Percentiles rank a stretch among this genome's conserved stretches.
Conservation (phyloP, 92 coral and sea anemone genomes). For the Porites evermanni region DNA sequence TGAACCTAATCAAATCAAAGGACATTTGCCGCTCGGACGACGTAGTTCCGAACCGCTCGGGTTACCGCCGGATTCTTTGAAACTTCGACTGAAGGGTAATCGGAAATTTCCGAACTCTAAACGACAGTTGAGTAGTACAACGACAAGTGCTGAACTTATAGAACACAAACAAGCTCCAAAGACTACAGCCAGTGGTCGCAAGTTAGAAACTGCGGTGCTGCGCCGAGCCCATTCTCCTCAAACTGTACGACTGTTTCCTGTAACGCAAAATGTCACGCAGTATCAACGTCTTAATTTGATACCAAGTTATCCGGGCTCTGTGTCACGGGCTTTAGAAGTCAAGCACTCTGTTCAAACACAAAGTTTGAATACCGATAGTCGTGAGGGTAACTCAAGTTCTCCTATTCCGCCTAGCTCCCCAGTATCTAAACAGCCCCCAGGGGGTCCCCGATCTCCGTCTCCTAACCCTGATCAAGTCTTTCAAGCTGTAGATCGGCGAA, state of each 20-base stretch:
- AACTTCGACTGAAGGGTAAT: conserved; percentile 76
- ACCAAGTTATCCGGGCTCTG: conserved; percentile 70
- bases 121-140: conserved; percentile 90
- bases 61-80: conserved; percentile 76
- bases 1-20: conserved; percentile 72
- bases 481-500: conserved; percentile 94
- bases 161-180: conserved; percentile 83
- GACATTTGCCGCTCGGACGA: conserved; percentile 56
- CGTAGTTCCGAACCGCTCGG: conserved; percentile 90
- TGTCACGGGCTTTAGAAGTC: conserved; percentile 70
- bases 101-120: conserved; percentile 78
- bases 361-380: conserved; percentile 64
- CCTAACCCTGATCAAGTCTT: conserved; percentile 95
- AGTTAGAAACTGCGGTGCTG: conserved; percentile 88
- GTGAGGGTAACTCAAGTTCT: conserved; percentile 64
- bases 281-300: conserved; percentile 75
- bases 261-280: conserved; percentile 67
- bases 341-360: conserved; percentile 70
- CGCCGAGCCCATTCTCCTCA: conserved; percentile 89
- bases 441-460: conserved; percentile 80
- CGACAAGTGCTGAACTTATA: conserved; percentile 97
- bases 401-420: conserved; percentile 57
- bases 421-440: conserved; percentile 51
- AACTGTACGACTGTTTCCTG: conserved; percentile 87
- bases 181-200: conserved; percentile 82